Conservation (phyloP, 2,113 vertebrate genomes). For the Dromiciops gliroides region DNA sequence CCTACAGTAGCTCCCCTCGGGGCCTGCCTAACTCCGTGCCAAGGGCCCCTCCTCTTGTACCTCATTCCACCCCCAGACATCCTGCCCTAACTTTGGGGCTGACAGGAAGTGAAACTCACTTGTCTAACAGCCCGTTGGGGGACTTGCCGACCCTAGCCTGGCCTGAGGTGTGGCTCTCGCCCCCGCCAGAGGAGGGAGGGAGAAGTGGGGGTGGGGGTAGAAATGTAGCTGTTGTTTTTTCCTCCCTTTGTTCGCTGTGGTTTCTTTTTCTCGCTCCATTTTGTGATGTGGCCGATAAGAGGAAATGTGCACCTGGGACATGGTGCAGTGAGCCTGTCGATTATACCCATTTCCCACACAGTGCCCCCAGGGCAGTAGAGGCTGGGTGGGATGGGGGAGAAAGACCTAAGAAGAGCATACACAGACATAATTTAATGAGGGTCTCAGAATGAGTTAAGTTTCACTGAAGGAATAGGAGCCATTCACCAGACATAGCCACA, state of each 20-base stretch:
- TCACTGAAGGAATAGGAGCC: not conserved
- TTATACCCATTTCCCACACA: constrained; percentile 33
- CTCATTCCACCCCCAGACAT: constrained; percentile 43
- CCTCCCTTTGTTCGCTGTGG: constrained; percentile 78
- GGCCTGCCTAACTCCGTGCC: not conserved
- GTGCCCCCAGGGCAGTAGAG: not conserved
- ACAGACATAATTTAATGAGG: not conserved
- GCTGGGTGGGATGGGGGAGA: no score
- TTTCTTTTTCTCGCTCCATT: constrained; percentile 75
- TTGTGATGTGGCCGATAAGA: constrained; percentile 76
- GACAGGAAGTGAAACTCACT: constrained; percentile 77
- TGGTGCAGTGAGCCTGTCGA: constrained; percentile 41
- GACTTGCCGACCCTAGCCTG: constrained; percentile 51
- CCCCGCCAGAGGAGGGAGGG: constrained; percentile 64
- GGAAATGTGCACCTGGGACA: constrained; percentile 75
- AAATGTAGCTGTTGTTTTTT: constrained; percentile 77
- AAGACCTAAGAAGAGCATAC: not conserved
- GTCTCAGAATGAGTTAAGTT: not conserved
- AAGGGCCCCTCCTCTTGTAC: not conserved
- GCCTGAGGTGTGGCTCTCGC: constrained; percentile 62
- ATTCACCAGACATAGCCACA: not conserved
- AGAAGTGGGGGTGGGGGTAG: constrained; percentile 55
- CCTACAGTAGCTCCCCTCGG: not conserved
- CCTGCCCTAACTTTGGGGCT: constrained; percentile 51
- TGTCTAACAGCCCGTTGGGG: constrained; percentile 44